These are phyloP conservation scores for Diogma glabrata DNA, from an alignment of 2,888 invertebrate genomes.

Conservation along the genomic window DNA sequence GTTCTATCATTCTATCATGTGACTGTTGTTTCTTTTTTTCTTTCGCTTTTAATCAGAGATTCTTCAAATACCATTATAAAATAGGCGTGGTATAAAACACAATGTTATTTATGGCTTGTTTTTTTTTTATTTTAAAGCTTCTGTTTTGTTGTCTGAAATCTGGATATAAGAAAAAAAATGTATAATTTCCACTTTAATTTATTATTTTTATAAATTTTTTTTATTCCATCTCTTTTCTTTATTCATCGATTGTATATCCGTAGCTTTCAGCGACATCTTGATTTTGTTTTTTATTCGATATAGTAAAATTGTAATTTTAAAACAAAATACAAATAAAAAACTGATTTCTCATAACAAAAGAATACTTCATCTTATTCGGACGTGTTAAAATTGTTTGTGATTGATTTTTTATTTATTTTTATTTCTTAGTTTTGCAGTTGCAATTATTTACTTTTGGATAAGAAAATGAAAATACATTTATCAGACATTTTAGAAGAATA, in stretches of 20 bases:
- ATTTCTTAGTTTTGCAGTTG: too few relatives aligned
- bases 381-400: slow-evolving; percentile 3
- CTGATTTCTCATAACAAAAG: slow-evolving; percentile 9
- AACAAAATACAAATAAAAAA: slow-evolving; percentile 8
- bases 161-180: too few relatives aligned
- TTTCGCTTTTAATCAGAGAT: too few relatives aligned
- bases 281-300: not conserved
- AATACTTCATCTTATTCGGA: slow-evolving; percentile 7
- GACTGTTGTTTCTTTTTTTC: too few relatives aligned
- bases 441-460: too few relatives aligned
- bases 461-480: too few relatives aligned
- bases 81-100: not conserved
- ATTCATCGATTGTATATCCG: not conserved
- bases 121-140: slow-evolving; percentile 4
- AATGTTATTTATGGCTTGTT: slow-evolving; percentile 1
- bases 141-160: slow-evolving; percentile 7
- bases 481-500: too few relatives aligned
- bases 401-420: not conserved
- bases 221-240: not conserved
- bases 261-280: slow-evolving; percentile 4
- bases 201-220: slow-evolving; percentile 1
- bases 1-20: too few relatives aligned
- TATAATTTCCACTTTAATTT: too few relatives aligned
- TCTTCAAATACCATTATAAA: slow-evolving; percentile 2
- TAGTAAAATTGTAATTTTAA: too few relatives aligned